Percentiles rank a stretch among this genome's conserved stretches.
These are phyloP conservation scores for Falco punctatus DNA, from an alignment of 2,113 vertebrate genomes.

Conservation along the genomic window DNA sequence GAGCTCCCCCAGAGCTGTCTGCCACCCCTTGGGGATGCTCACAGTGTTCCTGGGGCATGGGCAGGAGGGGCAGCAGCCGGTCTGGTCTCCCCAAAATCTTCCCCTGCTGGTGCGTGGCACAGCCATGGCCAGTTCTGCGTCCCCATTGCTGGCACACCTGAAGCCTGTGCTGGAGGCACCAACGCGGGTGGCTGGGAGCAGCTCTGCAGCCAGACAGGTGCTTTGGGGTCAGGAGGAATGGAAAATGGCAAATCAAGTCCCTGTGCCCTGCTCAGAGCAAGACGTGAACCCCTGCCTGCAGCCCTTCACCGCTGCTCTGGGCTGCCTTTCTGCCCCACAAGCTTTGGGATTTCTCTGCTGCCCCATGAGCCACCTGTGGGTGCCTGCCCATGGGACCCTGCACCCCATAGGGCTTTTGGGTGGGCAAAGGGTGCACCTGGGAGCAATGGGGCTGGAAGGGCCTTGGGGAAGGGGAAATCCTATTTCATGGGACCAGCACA, in stretches of 20 bases:
- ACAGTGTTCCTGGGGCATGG: rapidly evolving
- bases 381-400: rapidly evolving
- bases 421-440: not conserved
- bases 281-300: not conserved
- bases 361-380: rapidly evolving
- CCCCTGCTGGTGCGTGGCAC: rapidly evolving
- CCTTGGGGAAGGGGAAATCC: not conserved
- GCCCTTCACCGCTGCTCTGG: not conserved
- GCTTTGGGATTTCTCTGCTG: not conserved
- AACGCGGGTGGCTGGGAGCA: rapidly evolving
- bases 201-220: rapidly evolving
- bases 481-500: rapidly evolving
- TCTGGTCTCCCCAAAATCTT: not conserved
- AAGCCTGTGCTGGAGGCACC: not conserved
- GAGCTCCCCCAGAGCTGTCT: too few species aligned
- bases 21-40: rapidly evolving
- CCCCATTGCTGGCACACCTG: rapidly evolving
- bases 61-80: not conserved
- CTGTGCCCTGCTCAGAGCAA: rapidly evolving
- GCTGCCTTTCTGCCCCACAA: not conserved
- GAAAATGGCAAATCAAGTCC: not conserved
- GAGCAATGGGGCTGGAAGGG: not conserved
- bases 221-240: not conserved
- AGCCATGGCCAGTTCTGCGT: not conserved
- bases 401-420: rapidly evolving